phyloP scores from a whole-genome alignment of 2,797 vertebrate species.

The Gila robusta region DNA sequence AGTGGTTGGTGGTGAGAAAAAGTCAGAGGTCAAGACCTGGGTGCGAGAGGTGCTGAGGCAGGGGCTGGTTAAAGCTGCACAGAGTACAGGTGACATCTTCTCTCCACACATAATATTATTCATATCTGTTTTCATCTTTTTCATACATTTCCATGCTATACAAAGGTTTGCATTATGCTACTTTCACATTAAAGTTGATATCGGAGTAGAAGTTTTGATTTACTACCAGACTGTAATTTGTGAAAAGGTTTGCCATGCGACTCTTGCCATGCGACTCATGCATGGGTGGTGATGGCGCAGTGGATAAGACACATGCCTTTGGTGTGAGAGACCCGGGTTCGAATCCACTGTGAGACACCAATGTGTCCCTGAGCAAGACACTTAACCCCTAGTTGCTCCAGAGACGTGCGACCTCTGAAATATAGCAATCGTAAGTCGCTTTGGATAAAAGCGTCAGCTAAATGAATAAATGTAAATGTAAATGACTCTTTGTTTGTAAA shows the following conservation, averaged over 20 bases:
- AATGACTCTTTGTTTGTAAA: background rate
- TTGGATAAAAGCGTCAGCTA: no score
- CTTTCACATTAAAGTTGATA: background rate
- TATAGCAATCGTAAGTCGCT: no score
- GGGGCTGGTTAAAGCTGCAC: slow-evolving; percentile 89
- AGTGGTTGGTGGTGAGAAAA: slow-evolving; percentile 83
- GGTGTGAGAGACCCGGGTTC: no score
- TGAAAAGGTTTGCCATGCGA: background rate
- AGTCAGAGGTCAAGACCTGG: slow-evolving; percentile 83
- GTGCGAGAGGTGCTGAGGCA: slow-evolving; percentile 88
- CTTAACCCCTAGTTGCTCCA: no score
- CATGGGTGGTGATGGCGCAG: no score
- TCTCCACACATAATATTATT: background rate
- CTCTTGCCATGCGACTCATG: no score
- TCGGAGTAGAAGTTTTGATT: background rate
- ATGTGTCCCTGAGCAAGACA: no score
- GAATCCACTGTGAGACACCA: no score
- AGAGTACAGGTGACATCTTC: slow-evolving; percentile 87
- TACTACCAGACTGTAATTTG: background rate
- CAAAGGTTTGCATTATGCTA: background rate
- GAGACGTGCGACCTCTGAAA: no score
- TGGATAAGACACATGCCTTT: no score
- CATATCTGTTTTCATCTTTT: background rate
- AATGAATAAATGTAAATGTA: no score
- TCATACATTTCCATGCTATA: background rate